phyloP scores from a whole-genome alignment of 2,113 vertebrate species.

The Chionodraco myersi region DNA sequence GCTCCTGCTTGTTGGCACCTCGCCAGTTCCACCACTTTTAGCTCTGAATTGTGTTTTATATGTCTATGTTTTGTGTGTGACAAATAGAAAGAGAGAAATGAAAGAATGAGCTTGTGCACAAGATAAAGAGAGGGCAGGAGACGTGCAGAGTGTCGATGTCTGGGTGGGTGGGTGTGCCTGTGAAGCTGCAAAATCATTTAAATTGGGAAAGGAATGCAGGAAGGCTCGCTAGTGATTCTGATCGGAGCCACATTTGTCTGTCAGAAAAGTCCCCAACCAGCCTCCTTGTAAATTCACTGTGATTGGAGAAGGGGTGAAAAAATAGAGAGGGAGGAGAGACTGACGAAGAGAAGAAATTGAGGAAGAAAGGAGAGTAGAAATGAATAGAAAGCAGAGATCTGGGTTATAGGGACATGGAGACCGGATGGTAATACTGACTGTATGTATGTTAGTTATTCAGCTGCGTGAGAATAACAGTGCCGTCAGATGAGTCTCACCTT shows the following conservation, averaged over 20 bases:
- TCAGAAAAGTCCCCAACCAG: conserved; percentile 72
- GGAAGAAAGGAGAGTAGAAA: conserved; percentile 25
- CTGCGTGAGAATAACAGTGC: not conserved
- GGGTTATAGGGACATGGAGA: conserved; percentile 32
- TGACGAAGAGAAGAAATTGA: conserved; percentile 38
- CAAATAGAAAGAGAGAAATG: conserved; percentile 12
- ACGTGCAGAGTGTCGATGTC: conserved; percentile 40
- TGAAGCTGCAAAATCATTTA: conserved; percentile 75
- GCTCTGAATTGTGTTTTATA: conserved; percentile 31
- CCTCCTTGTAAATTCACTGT: conserved; percentile 77
- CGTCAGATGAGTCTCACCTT: conserved; percentile 40
- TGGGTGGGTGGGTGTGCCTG: conserved; percentile 63
- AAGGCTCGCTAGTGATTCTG: conserved; percentile 68
- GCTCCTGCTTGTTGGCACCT: conserved; percentile 35
- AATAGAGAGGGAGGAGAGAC: conserved; percentile 40
- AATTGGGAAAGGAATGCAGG: conserved; percentile 70
- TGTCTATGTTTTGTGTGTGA: conserved; percentile 27
- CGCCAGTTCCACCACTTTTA: conserved; percentile 15
- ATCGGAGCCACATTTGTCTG: conserved; percentile 72
- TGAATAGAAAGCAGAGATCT: conserved; percentile 43
- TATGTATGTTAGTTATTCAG: conserved; percentile 50
- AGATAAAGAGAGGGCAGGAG: conserved; percentile 38
- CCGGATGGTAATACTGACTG: conserved; percentile 49
- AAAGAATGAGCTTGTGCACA: conserved; percentile 18
- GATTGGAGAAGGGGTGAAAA: conserved; percentile 70